phyloP scores from a whole-genome alignment of 2,888 invertebrate genomes.

The Lasioglossum zephyrum region DNA sequence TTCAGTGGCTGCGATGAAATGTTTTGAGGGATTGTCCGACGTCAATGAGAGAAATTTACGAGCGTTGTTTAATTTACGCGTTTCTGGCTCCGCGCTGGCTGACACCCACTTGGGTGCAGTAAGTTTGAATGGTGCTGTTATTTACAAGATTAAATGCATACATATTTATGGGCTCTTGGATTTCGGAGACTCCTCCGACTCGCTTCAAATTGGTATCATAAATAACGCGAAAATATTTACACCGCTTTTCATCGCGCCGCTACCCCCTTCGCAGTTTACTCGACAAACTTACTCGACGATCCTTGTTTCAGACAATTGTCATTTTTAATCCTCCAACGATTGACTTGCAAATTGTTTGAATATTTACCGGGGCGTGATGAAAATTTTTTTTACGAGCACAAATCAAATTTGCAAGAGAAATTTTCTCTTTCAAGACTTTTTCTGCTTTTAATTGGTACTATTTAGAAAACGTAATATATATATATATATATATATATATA shows the following conservation, averaged over 20 bases:
- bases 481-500: no score
- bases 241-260: background rate
- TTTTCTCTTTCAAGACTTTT: no score
- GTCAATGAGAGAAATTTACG: conserved; percentile 6
- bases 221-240: background rate
- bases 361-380: background rate
- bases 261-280: background rate
- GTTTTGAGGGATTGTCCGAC: conserved; percentile 15
- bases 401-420: no score
- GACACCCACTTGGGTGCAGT: background rate
- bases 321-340: background rate
- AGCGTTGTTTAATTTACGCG: conserved; percentile 30
- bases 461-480: background rate
- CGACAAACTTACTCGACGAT: background rate
- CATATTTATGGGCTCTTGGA: conserved; percentile 9
- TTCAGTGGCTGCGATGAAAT: background rate
- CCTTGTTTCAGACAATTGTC: background rate
- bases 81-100: background rate
- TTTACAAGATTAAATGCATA: conserved; percentile 1
- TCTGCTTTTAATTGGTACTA: background rate
- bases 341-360: background rate
- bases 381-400: no score
- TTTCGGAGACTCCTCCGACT: background rate
- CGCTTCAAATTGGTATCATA: background rate
- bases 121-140: background rate